Evolutionary conservation across 2,797 vertebrate genomes (phyloP), one percentile per base, ranked within the genome.

Genomic region (Falco concolor): DNA sequence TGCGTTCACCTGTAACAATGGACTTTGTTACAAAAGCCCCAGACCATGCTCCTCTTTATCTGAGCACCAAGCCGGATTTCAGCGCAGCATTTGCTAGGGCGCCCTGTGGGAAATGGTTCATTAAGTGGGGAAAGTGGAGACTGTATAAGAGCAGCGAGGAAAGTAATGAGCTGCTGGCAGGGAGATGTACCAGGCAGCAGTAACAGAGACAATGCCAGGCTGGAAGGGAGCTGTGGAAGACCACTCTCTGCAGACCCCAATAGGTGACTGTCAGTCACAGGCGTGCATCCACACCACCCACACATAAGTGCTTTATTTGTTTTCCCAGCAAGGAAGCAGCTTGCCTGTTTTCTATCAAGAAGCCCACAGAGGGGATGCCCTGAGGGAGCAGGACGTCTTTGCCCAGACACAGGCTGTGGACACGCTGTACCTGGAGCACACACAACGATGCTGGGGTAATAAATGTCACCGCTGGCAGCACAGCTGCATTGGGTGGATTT

Each of bases 1-100:
- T 5, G 22, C 19, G 67, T 49, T 64, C 12, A 8, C 32, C 50
- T 72, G 13, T 5, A 2, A 78, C 73, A 28, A 9, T 1, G 12
- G 73, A 30, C 44, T 64, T 63, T 15, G 44, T 38, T 70, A 45
- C 23, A 6, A 34, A 13, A 63, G 36, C 21, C 65, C 32, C 2
- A 0, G 42, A 38, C 44, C 49, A 30, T 1, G 3, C 16, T 64
- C 32, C 57, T 1, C 0, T 52, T 84, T 52, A 8, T 28, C 25
- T 8, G 30, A 4, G 59, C 67, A 59, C 12, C 20, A 6, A 45
- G 60, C 28, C n/a, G 14, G 60, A 60, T n/a, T n/a, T 23, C 45
- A 28, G 76, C 38, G 10, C 56, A 47, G 47, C 68, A 12, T 44
- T 36, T 19, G 49, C 25, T 21, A 14, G 25, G 30, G 42, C 25